Conservation (phyloP, 2,113 vertebrate species). For the Acrocephalus kingi region DNA sequence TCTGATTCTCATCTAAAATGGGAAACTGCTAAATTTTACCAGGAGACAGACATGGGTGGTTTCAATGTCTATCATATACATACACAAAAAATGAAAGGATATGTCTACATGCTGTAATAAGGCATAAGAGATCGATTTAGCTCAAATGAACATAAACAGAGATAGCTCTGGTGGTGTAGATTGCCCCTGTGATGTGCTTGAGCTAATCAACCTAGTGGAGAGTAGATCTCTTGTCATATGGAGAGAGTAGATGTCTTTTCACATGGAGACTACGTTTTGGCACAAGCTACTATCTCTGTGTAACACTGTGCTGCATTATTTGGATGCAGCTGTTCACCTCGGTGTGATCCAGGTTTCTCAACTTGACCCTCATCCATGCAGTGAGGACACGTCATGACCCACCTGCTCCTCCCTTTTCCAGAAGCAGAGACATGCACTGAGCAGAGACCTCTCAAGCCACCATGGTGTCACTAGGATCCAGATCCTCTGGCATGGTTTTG, state of each 20-base stretch:
- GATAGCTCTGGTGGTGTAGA: background rate
- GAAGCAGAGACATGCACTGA: background rate
- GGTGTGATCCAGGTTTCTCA: background rate
- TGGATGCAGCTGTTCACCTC: background rate
- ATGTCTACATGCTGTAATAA: background rate
- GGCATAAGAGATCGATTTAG: background rate
- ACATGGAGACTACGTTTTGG: background rate
- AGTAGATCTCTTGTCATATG: background rate
- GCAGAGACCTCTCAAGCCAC: background rate
- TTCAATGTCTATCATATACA: background rate
- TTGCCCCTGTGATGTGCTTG: background rate
- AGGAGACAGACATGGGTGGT: background rate
- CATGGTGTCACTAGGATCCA: background rate
- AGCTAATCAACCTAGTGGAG: background rate
- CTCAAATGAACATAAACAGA: background rate
- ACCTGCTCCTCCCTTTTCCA: background rate
- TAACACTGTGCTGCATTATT: background rate
- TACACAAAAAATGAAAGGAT: background rate
- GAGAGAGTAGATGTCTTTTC: background rate
- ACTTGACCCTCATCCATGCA: background rate
- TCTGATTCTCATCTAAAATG: background rate
- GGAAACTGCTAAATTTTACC: background rate
- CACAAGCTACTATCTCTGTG: background rate
- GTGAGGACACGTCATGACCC: fast-evolving
- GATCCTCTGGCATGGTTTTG: background rate